phyloP scores from a whole-genome alignment of 2,797 vertebrate species.

The Picus viridis region DNA sequence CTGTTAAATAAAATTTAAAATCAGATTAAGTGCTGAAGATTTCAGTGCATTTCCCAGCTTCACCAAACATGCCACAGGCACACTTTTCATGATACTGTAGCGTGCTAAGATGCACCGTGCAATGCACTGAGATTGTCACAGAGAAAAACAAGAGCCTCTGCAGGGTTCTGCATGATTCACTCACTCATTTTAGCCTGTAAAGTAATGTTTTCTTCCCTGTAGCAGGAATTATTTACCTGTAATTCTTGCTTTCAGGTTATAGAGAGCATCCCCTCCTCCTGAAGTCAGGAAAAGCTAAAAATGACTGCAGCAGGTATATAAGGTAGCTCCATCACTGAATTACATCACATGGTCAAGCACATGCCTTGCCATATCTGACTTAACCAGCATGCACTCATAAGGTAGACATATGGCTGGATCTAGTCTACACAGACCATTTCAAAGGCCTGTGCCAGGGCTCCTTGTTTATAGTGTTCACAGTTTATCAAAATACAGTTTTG shows the following conservation, averaged over 20 bases:
- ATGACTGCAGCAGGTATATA: background rate
- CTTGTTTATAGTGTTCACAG: background rate
- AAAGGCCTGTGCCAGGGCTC: background rate
- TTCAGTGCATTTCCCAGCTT: background rate
- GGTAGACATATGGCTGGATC: background rate
- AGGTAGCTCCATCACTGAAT: background rate
- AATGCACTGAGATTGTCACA: background rate
- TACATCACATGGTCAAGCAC: background rate
- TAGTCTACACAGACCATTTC: background rate
- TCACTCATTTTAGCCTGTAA: slow-evolving; percentile 17
- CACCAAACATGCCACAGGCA: background rate
- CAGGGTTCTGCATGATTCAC: background rate
- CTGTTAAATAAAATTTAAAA: slow-evolving; percentile 77
- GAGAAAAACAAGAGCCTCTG: background rate
- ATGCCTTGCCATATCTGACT: background rate
- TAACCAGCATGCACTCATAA: background rate
- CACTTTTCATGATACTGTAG: fast-evolving
- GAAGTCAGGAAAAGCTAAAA: background rate
- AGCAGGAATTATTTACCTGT: slow-evolving; percentile 11
- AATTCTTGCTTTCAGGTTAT: background rate
- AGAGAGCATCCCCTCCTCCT: background rate
- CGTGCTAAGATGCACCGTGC: background rate
- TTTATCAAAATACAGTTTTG: background rate
- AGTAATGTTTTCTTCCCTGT: background rate
- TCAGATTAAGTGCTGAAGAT: background rate